These are phyloP conservation scores for Sandelia bainsii DNA, from an alignment of 2,797 vertebrate species.

Conservation along the genomic window DNA sequence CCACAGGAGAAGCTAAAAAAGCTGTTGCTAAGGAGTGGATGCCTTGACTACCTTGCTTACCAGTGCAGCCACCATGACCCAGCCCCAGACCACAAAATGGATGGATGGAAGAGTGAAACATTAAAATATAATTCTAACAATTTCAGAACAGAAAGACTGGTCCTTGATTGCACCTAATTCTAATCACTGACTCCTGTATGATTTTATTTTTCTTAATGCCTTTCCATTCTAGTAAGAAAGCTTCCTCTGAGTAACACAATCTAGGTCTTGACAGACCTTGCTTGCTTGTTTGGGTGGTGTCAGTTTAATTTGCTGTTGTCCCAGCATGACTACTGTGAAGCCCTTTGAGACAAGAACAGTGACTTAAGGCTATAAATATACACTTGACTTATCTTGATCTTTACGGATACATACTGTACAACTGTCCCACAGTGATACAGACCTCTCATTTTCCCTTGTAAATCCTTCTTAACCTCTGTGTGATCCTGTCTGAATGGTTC, in stretches of 20 bases:
- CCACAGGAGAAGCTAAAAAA: not conserved
- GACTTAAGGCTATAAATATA: slow-evolving; percentile 27
- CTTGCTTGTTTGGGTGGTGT: slow-evolving; percentile 15
- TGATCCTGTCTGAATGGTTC: slow-evolving; percentile 49
- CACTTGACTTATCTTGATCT: slow-evolving; percentile 20
- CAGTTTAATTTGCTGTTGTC: slow-evolving; percentile 5
- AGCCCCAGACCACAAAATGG: not conserved
- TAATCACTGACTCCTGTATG: not conserved
- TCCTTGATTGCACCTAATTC: not conserved
- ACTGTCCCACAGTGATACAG: slow-evolving; percentile 38
- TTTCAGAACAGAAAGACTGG: not conserved
- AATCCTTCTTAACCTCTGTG: slow-evolving; percentile 50
- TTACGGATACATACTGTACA: slow-evolving; percentile 20
- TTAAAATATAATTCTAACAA: not conserved
- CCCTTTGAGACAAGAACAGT: not conserved
- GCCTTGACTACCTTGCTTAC: too few relatives aligned
- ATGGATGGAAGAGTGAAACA: not conserved
- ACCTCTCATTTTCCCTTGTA: slow-evolving; percentile 33
- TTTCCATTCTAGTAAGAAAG: not conserved
- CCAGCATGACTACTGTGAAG: not conserved
- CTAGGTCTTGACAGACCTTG: slow-evolving; percentile 3
- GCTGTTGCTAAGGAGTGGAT: not conserved
- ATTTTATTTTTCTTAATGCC: not conserved
- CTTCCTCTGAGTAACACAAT: not conserved
- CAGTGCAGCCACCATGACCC: too few relatives aligned